Evolutionary conservation across 1,140 invertebrate genomes (phyloP).

Genomic region (Teleopsis dalmanni): DNA sequence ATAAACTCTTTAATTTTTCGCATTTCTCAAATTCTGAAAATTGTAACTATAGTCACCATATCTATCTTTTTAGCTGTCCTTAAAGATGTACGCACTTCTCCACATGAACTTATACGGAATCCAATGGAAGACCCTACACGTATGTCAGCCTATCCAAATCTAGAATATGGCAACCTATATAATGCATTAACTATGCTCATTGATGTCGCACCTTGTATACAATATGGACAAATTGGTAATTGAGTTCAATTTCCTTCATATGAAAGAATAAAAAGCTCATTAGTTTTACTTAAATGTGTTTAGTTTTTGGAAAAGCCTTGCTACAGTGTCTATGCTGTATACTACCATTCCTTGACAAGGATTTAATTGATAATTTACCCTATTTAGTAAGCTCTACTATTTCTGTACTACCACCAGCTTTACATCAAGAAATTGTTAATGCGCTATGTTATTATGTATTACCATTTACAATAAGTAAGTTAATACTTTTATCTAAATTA

Average conservation of each 20-base stretch:
- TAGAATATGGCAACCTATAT: slow-evolving; percentile 92
- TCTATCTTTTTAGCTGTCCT: slow-evolving; percentile 63
- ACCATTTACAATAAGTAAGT: slow-evolving; percentile 90
- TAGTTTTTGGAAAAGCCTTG: slow-evolving; percentile 85
- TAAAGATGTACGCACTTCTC: slow-evolving; percentile 88
- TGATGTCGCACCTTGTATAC: slow-evolving; percentile 76
- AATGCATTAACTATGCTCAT: slow-evolving; percentile 73
- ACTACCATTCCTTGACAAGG: slow-evolving; percentile 92
- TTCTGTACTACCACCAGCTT: slow-evolving; percentile 76
- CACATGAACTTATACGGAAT: slow-evolving; percentile 80
- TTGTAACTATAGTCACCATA: too few species aligned
- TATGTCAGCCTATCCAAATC: slow-evolving; percentile 84
- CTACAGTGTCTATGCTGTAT: slow-evolving; percentile 86
- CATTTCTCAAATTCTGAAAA: not conserved
- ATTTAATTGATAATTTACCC: slow-evolving; percentile 90
- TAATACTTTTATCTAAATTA: too few species aligned
- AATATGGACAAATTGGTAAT: slow-evolving; percentile 72
- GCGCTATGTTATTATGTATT: slow-evolving; percentile 92
- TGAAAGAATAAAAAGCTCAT: not conserved
- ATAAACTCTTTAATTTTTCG: too few species aligned
- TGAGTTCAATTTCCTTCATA: not conserved
- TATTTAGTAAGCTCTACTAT: slow-evolving; percentile 90
- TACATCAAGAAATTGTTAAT: slow-evolving; percentile 94
- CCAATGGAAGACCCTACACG: slow-evolving; percentile 75
- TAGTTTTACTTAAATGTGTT: not conserved